These are phyloP conservation scores for Eurystomus glaucurus DNA, from an alignment of 2,797 vertebrate species.

Conservation along the genomic window DNA sequence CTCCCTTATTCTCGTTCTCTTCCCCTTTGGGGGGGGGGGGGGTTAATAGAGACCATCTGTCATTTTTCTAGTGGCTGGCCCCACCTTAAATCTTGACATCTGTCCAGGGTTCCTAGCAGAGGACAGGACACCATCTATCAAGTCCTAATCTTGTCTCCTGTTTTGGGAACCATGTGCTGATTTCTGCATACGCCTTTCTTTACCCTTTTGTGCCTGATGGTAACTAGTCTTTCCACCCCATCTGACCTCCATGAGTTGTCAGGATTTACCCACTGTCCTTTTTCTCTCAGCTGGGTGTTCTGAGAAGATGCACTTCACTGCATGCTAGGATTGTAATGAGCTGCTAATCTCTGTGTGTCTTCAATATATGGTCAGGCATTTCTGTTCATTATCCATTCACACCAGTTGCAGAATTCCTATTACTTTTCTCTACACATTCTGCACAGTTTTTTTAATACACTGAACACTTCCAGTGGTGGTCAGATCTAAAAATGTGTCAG, in stretches of 20 bases:
- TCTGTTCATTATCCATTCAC: background rate
- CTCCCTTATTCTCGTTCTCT: too few relatives aligned
- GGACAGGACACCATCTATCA: background rate
- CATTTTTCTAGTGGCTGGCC: too few relatives aligned
- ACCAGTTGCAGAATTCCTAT: background rate
- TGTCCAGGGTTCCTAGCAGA: background rate
- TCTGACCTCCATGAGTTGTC: background rate
- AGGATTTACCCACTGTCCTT: background rate
- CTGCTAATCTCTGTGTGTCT: background rate
- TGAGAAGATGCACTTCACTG: background rate
- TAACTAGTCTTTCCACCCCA: background rate
- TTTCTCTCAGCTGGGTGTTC: background rate
- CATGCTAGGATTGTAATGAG: background rate
- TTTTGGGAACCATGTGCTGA: background rate
- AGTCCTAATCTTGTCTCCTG: background rate
- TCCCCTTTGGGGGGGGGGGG: too few relatives aligned
- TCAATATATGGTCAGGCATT: background rate
- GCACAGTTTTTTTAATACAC: background rate
- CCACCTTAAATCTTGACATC: background rate
- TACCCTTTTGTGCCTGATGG: background rate
- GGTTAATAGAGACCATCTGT: too few relatives aligned
- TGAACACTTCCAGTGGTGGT: background rate
- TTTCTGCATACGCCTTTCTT: background rate
- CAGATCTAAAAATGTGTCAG: constrained; percentile 20
- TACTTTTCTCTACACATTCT: background rate